phyloP scores from a whole-genome alignment of 2,113 vertebrate species.

The Gorsachius goisagi region DNA sequence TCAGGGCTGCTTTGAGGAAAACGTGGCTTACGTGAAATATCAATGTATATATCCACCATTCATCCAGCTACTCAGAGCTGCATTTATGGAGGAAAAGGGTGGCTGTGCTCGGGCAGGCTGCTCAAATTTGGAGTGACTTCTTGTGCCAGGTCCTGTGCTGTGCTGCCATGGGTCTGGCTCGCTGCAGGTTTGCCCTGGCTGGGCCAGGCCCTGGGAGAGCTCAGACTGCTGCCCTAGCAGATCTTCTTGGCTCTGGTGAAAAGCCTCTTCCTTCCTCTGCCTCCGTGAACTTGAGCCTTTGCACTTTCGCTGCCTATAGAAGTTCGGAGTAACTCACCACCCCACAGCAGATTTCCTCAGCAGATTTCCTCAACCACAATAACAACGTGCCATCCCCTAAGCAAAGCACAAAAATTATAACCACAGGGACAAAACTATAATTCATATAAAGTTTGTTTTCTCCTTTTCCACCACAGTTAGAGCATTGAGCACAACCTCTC shows the following conservation, averaged over 20 bases:
- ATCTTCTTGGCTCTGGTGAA: not conserved
- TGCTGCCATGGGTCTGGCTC: not conserved
- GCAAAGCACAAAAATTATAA: not conserved
- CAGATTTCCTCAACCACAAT: not conserved
- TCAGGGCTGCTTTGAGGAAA: not conserved
- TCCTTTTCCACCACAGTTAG: not conserved
- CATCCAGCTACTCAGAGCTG: not conserved
- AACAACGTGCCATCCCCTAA: not conserved
- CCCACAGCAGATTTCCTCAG: not conserved
- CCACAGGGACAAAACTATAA: not conserved
- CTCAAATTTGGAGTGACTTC: not conserved
- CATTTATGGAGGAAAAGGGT: not conserved
- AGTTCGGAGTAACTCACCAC: not conserved
- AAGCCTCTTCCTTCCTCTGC: not conserved
- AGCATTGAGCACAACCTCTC: not conserved
- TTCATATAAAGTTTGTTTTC: not conserved
- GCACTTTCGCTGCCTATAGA: not conserved
- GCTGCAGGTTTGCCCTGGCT: not conserved
- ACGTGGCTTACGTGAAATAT: not conserved
- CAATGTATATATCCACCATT: not conserved
- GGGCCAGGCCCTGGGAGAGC: too few relatives aligned
- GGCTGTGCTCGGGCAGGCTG: not conserved
- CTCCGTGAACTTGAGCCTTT: not conserved
- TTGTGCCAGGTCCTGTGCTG: not conserved
- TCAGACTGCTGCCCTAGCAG: not conserved